Base-by-base conservation (phyloP, 92 coral and sea anemone species). In the Chrysogorgia sp. region DNA sequence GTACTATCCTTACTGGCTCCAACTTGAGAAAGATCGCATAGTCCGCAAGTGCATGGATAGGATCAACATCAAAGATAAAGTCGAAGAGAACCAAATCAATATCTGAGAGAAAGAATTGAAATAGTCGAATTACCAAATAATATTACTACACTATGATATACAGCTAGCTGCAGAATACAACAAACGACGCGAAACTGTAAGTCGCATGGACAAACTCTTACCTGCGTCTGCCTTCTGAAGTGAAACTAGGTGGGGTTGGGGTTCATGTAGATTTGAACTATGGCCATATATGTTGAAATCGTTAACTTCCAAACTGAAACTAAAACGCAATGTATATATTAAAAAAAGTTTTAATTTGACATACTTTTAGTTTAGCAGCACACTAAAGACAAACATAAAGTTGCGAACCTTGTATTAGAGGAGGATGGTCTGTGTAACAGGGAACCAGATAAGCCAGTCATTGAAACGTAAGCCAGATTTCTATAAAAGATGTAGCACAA, bases 1-100 rank as follows among this genome's bases (percentile, higher is more conserved):
- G 91, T 30, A 69, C 77, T 13, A 85, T 71, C 74, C 90, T 90
- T 31, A 93, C 86, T 29, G 97, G 97, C 52, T 93, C 96, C 71
- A 93, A 81, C 58, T 87, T 84, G 57, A 93, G 86, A 28, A 63
- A 63, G 25, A 88, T 91, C 0, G 90, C 84, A 75, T 93, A 93
- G 72, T 93, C 97, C 19, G 97, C 89, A 23, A 75, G 53, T 62
- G 82, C 78, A 29, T 86, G 77, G 6, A 90, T 56, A 28, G 96
- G 96, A 49, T 88, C 82, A 26, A 87, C 86, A 74, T 93, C 97
- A 47, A 83, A 82, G 4, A 90, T 76, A 74, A 89, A 88, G 41
- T 84, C 66, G 68, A 93, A 77, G 60, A 93, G 69, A n/a, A 90
- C 82, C 58, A 63, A 88, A 7, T 86, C 91, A 7, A 23, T 65